Conservation (phyloP, 2,113 vertebrate genomes). For the Vimba vimba region DNA sequence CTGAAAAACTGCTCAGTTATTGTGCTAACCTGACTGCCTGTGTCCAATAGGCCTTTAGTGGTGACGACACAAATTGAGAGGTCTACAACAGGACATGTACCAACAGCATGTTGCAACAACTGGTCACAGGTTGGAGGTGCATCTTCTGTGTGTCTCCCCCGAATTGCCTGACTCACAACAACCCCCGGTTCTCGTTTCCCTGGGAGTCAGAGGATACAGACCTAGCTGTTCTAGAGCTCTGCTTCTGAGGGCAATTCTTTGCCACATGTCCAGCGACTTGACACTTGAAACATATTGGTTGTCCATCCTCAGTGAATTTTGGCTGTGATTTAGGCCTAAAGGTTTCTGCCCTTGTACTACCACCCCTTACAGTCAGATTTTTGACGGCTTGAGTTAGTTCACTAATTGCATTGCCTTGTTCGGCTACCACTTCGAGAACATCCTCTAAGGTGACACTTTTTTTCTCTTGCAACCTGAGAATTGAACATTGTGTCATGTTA, state of each 20-base stretch:
- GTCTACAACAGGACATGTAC: conserved; percentile 32
- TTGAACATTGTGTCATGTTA: not conserved
- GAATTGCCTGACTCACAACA: too few relatives aligned
- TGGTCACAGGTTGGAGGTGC: not conserved
- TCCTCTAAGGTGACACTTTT: not conserved
- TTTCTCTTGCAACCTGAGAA: not conserved
- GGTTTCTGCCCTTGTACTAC: not conserved
- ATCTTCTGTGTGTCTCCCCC: not conserved
- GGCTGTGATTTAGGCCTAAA: not conserved
- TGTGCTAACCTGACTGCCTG: not conserved
- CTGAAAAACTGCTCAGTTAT: not conserved
- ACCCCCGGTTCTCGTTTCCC: not conserved
- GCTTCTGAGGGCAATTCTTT: conserved; percentile 6
- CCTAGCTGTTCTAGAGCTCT: not conserved
- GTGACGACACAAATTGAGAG: not conserved
- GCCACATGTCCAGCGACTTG: conserved; percentile 8
- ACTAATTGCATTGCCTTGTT: conserved; percentile 12
- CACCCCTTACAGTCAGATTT: not conserved
- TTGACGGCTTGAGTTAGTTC: not conserved
- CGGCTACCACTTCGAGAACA: not conserved
- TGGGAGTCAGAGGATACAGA: not conserved
- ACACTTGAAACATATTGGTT: conserved; percentile 1
- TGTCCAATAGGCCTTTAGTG: not conserved
- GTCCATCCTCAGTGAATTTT: not conserved
- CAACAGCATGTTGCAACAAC: conserved; percentile 3